Conservation (phyloP, 2,888 invertebrate genomes). For the Campoplex capitator region DNA sequence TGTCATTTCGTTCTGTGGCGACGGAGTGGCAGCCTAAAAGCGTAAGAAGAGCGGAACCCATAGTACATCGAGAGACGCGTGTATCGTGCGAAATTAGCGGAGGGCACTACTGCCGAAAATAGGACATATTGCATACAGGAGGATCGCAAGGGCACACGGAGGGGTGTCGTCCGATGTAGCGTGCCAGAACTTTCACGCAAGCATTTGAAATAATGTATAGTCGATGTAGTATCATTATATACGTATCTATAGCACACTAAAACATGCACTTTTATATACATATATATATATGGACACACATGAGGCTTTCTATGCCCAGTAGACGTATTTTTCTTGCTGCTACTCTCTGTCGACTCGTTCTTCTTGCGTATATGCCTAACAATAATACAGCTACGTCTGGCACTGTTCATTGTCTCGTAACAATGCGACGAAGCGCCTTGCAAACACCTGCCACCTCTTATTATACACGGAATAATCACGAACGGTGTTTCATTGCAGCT, state of each 20-base stretch:
- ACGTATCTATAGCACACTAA: conserved; percentile 3
- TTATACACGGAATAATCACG: conserved; percentile 79
- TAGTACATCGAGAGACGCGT: conserved; percentile 18
- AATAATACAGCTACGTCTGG: conserved; percentile 69
- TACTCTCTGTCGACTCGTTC: conserved; percentile 33
- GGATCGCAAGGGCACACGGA: conserved; percentile 36
- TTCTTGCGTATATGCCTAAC: conserved; percentile 65
- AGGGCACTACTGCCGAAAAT: conserved; percentile 72
- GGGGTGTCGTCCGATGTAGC: conserved; percentile 47
- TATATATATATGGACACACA: not conserved
- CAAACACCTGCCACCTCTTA: conserved; percentile 82
- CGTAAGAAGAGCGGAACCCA: not conserved
- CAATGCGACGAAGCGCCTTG: conserved; percentile 71
- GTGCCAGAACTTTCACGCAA: conserved; percentile 61
- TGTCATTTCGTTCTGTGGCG: conserved; percentile 2
- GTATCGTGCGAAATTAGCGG: conserved; percentile 42
- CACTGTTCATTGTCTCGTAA: conserved; percentile 70
- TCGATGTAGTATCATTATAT: conserved; percentile 43
- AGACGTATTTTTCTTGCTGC: conserved; percentile 38
- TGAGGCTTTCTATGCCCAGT: conserved; percentile 26
- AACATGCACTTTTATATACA: not conserved
- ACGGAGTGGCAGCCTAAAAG: not conserved
- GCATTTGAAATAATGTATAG: conserved; percentile 55
- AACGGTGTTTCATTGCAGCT: conserved; percentile 69
- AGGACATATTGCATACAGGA: conserved; percentile 81